Conservation (phyloP, 2,888 invertebrate species). For the Synanthedon myopaeformis region DNA sequence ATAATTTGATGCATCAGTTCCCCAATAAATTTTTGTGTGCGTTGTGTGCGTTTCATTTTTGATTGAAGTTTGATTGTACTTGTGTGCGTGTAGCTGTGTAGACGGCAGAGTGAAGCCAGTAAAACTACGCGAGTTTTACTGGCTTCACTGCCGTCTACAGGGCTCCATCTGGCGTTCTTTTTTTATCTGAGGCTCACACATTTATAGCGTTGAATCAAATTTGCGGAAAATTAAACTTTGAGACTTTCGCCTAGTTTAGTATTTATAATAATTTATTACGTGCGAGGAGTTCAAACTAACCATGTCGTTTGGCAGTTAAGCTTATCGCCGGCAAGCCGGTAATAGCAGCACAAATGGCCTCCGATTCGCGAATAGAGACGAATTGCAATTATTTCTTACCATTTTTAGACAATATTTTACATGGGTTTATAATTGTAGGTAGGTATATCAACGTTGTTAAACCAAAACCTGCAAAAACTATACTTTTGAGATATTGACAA, state of each 20-base stretch:
- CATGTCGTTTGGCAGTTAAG: constrained; percentile 57
- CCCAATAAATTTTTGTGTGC: no score
- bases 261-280: constrained; percentile 64
- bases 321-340: constrained; percentile 55
- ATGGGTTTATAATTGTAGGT: no score
- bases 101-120: no score
- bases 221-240: constrained; percentile 65
- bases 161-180: constrained; percentile 1
- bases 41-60: no score
- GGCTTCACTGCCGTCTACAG: not conserved
- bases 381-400: constrained; percentile 51
- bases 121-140: no score
- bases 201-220: constrained; percentile 59
- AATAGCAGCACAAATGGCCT: constrained; percentile 53
- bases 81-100: no score
- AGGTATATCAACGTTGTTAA: no score
- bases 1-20: no score
- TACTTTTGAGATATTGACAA: no score
- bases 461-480: no score
- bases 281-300: constrained; percentile 63
- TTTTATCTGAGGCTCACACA: constrained; percentile 8
- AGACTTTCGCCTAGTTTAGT: constrained; percentile 43
- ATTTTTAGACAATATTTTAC: not conserved
- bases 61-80: no score
- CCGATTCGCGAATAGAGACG: constrained; percentile 48